Conservation (phyloP, 1,140 invertebrate species). For the Hycleus phaleratus region DNA sequence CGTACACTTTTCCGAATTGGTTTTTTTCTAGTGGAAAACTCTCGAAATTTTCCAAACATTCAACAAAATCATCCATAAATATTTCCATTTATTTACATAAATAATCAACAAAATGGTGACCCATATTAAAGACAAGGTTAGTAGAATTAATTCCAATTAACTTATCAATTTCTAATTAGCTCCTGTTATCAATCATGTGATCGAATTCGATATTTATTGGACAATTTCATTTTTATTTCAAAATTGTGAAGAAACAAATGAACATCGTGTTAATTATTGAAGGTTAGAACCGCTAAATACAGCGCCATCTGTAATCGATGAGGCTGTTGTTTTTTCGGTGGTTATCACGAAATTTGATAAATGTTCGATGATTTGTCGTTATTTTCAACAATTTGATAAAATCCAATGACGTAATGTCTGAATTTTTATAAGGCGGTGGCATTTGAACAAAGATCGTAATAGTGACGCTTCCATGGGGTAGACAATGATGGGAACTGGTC, state of each 20-base stretch:
- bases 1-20: too few relatives aligned
- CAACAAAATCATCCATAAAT: neutral
- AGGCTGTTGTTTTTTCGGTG: too few relatives aligned
- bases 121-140: constrained; percentile 29
- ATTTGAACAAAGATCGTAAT: neutral
- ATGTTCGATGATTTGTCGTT: too few relatives aligned
- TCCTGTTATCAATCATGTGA: neutral
- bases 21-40: too few relatives aligned
- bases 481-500: too few relatives aligned
- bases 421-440: neutral
- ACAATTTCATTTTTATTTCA: too few relatives aligned
- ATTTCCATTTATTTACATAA: neutral
- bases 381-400: too few relatives aligned
- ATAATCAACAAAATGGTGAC: constrained; percentile 14
- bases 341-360: too few relatives aligned
- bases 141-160: neutral
- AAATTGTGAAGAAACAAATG: neutral
- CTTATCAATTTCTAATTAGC: neutral
- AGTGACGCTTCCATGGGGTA: neutral
- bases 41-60: too few relatives aligned
- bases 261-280: neutral
- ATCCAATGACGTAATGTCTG: too few relatives aligned
- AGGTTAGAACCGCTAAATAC: neutral
- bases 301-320: neutral
- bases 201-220: neutral